A percentile compares a stretch with the other conserved stretches of the same genome.
Evolutionary conservation across 2,113 vertebrate genomes (phyloP).

Genomic region (Dasypus novemcinctus): DNA sequence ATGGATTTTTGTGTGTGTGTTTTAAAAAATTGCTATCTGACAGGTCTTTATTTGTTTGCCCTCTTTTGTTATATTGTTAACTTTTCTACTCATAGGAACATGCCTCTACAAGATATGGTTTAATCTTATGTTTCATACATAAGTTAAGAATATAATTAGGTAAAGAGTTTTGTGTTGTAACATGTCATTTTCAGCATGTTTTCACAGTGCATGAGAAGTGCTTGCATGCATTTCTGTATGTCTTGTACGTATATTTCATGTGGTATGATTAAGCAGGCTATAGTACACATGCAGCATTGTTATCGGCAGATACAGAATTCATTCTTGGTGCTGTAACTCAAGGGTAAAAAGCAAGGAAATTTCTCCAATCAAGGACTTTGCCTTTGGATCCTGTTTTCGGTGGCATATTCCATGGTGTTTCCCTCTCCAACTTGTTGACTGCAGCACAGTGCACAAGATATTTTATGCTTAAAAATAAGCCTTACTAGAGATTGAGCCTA

Average conservation of each 20-base stretch:
- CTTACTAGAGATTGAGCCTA: not conserved
- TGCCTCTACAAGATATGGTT: not conserved
- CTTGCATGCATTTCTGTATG: not conserved
- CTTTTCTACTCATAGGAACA: conserved; percentile 1
- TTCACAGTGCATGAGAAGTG: not conserved
- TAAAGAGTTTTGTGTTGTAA: not conserved
- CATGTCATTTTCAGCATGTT: not conserved
- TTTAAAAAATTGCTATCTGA: not conserved
- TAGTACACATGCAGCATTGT: accelerated
- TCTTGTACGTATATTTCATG: not conserved
- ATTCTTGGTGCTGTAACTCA: not conserved
- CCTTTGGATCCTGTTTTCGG: not conserved
- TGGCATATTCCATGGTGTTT: not conserved
- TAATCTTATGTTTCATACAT: not conserved
- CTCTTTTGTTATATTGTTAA: not conserved
- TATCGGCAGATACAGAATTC: not conserved
- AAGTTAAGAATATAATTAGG: conserved; percentile 6
- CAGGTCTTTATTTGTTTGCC: not conserved
- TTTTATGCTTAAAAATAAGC: not conserved
- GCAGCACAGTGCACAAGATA: not conserved
- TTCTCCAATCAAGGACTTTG: not conserved
- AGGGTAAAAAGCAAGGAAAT: not conserved
- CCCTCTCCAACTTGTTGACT: not conserved
- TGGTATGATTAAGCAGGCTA: not conserved
- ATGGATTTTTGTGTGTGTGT: not conserved